Evolutionary conservation across 1,140 invertebrate genomes (phyloP), one percentile per base, ranked within the genome.

Genomic region (Penaeus vannamei): DNA sequence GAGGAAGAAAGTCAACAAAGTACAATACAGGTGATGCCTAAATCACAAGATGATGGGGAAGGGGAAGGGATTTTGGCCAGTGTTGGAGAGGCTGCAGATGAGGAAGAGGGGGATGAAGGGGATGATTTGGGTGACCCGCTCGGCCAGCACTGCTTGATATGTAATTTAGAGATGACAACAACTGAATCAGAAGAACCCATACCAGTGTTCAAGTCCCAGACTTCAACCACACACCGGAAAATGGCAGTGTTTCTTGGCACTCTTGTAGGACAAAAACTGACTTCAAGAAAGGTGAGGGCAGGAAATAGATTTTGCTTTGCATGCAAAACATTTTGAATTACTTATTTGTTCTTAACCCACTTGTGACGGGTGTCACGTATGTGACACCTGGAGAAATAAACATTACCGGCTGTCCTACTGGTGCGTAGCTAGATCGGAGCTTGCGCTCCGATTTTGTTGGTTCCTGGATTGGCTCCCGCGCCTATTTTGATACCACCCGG

Each of bases 231-330:
- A 62, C 81, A 84, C 1, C 77, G 87, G 62, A 77, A 62, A 84
- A 61, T 89, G 20, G 42, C 87, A 23, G 60, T 89, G 26, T 85
- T 89, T 64, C 69, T 89, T 62, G 82, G 82, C 19, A 22, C 46
- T n/a, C 82, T 89, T 29, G 61, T 89, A 2, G 87, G 87, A 66
- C 82, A 85, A 64, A 89, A 89, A 64, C 72, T 89, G 10, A 89
- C 87, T 3, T 89, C 87, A n/a, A 66, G 87, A 0, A 89, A 89
- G 82, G 87, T 89, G 26, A 72, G 83, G 26, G 29, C 59, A 61
- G 19, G 26, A 26, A 32, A n/a, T 62, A 26, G 61, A 60, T 42
- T 17, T 59, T 14, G 20, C 2, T 66, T 10, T 76, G 72, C 29
- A 76, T 76, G 19, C 20, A 32, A 0, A 29, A 76, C 1, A 76